Conservation (phyloP, 2,113 vertebrate genomes). For the Chaetodon trifascialis region DNA sequence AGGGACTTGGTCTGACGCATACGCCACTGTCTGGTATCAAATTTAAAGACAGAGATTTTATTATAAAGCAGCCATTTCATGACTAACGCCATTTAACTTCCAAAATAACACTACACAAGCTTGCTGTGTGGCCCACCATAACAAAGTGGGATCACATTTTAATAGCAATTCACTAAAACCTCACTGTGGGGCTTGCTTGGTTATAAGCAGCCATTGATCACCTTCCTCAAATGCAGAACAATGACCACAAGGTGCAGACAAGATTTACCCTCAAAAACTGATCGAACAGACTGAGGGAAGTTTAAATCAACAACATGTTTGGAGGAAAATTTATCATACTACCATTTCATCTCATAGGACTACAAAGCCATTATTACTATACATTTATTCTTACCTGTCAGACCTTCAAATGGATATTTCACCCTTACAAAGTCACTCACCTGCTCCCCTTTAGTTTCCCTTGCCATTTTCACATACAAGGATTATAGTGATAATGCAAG, state of each 20-base stretch:
- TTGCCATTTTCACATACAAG: conserved; percentile 56
- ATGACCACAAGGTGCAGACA: conserved; percentile 16
- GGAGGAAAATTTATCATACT: neutral
- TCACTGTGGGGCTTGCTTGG: conserved; percentile 31
- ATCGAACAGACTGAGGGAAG: neutral
- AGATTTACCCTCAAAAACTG: neutral
- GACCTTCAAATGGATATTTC: conserved; percentile 11
- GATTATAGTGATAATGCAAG: conserved; percentile 74
- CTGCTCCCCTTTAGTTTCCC: conserved; percentile 7
- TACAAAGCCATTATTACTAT: neutral
- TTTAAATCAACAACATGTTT: neutral
- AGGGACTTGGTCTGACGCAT: conserved; percentile 53
- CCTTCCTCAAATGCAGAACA: conserved; percentile 44
- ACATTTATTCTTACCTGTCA: neutral
- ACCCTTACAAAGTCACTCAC: conserved; percentile 1
- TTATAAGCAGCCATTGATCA: conserved; percentile 43
- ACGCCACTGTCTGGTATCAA: conserved; percentile 49
- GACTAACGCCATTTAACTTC: conserved; percentile 31
- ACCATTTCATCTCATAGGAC: neutral
- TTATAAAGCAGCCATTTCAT: conserved; percentile 30
- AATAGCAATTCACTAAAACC: conserved; percentile 55
- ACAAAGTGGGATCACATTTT: conserved; percentile 46
- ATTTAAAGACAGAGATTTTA: conserved; percentile 61
- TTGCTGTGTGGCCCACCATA: conserved; percentile 27
- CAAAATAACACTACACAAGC: conserved; percentile 29